Evolutionary conservation across 2,113 vertebrate species (phyloP).

Genomic region (Cyanistes caeruleus): DNA sequence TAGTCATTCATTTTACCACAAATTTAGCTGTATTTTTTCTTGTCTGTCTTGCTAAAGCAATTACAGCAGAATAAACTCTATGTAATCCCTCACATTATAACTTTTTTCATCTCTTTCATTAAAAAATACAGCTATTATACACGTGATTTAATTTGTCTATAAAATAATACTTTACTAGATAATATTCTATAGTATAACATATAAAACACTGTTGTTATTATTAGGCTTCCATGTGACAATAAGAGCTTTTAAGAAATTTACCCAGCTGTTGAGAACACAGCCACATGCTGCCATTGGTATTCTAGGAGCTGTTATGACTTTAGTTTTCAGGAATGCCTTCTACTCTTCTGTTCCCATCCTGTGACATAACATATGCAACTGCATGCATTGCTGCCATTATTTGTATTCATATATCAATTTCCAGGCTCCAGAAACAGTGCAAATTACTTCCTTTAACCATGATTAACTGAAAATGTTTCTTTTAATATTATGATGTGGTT

Average conservation of each 20-base stretch:
- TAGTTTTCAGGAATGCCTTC: background rate
- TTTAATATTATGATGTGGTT: background rate
- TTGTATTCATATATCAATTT: background rate
- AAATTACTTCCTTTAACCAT: background rate
- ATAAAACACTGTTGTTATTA: background rate
- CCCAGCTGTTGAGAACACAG: conserved; percentile 10
- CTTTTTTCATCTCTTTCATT: background rate
- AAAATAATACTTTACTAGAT: background rate
- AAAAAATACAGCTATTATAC: background rate
- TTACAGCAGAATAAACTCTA: background rate
- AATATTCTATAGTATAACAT: background rate
- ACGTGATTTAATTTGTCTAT: background rate
- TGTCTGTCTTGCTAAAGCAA: background rate
- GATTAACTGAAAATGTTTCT: background rate
- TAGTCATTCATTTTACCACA: conserved; percentile 7
- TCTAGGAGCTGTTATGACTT: background rate
- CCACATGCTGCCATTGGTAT: background rate
- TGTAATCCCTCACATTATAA: background rate
- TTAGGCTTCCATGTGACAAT: background rate
- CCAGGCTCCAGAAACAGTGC: background rate
- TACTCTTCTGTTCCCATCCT: background rate
- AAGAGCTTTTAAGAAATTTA: background rate
- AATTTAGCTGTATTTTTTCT: background rate
- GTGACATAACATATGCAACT: conserved; percentile 1
- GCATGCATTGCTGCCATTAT: background rate